Conservation (phyloP, 2,797 vertebrate genomes). For the Myripristis jacobus region DNA sequence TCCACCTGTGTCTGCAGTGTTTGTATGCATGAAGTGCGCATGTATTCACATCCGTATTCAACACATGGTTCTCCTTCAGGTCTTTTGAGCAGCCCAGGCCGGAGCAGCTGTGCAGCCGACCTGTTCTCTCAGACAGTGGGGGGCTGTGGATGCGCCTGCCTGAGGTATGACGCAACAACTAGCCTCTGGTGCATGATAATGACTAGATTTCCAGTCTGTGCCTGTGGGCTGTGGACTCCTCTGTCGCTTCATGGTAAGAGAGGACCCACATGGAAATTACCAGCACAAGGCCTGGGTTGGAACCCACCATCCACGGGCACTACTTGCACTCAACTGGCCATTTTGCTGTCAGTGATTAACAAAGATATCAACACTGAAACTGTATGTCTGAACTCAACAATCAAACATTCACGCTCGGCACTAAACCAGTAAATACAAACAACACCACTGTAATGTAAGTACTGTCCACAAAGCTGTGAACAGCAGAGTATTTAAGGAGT, state of each 20-base stretch:
- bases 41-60: conserved; percentile 51
- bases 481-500: conserved; percentile 53
- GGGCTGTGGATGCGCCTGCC: conserved; percentile 30
- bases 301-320: not conserved
- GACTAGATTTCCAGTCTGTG: conserved; percentile 67
- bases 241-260: conserved; percentile 42
- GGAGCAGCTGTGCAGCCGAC: conserved; percentile 71
- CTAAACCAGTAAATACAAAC: not conserved
- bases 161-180: conserved; percentile 68
- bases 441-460: not conserved
- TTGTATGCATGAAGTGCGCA: conserved; percentile 46
- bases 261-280: conserved; percentile 17
- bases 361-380: not conserved
- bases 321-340: not conserved
- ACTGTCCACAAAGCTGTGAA: conserved; percentile 57
- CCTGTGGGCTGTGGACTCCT: conserved; percentile 48
- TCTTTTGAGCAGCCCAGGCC: conserved; percentile 44
- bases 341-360: not conserved
- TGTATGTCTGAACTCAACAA: not conserved
- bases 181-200: conserved; percentile 75
- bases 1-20: conserved; percentile 51
- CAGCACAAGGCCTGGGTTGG: not conserved
- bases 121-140: conserved; percentile 40
- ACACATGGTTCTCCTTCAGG: conserved; percentile 64
- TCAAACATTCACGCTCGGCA: not conserved